Percentiles rank a stretch among this genome's conserved stretches.
Evolutionary conservation across 1,140 invertebrate species (phyloP).

Genomic region (Apis laboriosa): DNA sequence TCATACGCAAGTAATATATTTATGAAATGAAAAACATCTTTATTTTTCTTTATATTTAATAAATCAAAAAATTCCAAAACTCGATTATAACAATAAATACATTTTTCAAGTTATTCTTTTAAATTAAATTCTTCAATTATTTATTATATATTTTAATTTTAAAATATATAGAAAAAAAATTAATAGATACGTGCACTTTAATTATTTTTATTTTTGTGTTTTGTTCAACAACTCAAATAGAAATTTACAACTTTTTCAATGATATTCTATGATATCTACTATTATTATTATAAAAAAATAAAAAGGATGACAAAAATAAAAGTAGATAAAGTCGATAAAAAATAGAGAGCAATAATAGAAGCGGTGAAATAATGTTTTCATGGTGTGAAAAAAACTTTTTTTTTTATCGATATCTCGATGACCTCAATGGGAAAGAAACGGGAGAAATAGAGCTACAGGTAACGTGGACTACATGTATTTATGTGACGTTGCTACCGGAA

Average conservation of each 20-base stretch:
- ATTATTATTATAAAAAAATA: not conserved
- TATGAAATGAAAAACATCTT: not conserved
- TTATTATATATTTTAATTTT: not conserved
- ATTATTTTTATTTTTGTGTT: too few species aligned
- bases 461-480: conserved; percentile 48
- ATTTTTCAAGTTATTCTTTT: not conserved
- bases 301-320: not conserved
- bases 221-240: too few species aligned
- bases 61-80: too few species aligned
- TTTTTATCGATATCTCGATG: conserved; percentile 19
- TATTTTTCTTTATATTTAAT: not conserved
- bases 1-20: not conserved
- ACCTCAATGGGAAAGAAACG: not conserved
- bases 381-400: not conserved
- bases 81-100: not conserved
- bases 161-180: not conserved
- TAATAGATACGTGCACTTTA: not conserved
- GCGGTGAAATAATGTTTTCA: conserved; percentile 10
- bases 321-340: not conserved
- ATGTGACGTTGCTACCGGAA: conserved; percentile 35
- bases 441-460: conserved; percentile 36
- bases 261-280: not conserved
- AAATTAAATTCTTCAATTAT: not conserved
- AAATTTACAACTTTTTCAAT: too few species aligned
- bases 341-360: not conserved